Evolutionary conservation across 2,888 invertebrate species (phyloP).

Genomic region (Himalopsyche tibetana): DNA sequence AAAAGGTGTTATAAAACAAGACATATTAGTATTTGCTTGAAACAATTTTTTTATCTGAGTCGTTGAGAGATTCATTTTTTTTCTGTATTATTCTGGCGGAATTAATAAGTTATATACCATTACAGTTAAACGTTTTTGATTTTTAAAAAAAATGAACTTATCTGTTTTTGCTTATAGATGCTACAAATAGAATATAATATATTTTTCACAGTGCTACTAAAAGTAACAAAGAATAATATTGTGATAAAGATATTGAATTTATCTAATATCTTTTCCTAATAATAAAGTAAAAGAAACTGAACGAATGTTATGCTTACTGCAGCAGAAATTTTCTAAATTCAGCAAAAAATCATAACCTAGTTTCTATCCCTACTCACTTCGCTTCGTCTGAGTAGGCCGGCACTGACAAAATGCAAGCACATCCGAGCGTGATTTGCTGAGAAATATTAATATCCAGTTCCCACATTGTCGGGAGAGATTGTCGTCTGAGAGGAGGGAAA

Average conservation of each 20-base stretch:
- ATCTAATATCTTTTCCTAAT: slow-evolving; percentile 1
- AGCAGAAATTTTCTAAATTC: not conserved
- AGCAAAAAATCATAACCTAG: slow-evolving; percentile 6
- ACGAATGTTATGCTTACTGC: not conserved
- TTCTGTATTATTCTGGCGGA: too few species aligned
- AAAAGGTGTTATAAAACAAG: too few species aligned
- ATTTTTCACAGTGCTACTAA: too few species aligned
- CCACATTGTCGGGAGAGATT: slow-evolving; percentile 52
- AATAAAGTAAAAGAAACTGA: slow-evolving; percentile 7
- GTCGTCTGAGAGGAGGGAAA: slow-evolving; percentile 10
- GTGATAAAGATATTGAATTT: slow-evolving; percentile 7
- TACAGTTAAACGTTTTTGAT: too few species aligned
- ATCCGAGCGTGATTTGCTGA: slow-evolving; percentile 59
- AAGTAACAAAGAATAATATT: too few species aligned
- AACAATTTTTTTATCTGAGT: too few species aligned
- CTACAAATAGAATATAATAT: too few species aligned
- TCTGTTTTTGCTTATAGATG: too few species aligned
- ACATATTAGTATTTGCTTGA: too few species aligned
- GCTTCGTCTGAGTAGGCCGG: slow-evolving; percentile 6
- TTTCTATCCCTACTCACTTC: not conserved
- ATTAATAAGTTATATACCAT: too few species aligned
- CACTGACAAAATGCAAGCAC: slow-evolving; percentile 53
- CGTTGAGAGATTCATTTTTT: too few species aligned
- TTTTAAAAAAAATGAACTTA: too few species aligned
- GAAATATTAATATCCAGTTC: slow-evolving; percentile 63